phyloP scores from a whole-genome alignment of 2,113 vertebrate species.

The Campylorhamphus procurvoides region DNA sequence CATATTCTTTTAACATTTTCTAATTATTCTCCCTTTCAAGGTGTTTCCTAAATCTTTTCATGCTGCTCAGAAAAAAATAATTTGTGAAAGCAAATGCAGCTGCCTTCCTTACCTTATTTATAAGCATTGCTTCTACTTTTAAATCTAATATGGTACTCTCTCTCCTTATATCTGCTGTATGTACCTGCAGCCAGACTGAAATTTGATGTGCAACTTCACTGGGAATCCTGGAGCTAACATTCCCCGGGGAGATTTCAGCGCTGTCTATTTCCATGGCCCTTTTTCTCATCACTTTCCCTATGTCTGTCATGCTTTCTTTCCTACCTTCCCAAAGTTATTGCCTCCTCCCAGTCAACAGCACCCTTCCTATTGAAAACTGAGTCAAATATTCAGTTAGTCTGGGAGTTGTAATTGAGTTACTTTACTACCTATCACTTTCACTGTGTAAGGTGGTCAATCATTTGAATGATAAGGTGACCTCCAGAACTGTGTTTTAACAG shows the following conservation, averaged over 20 bases:
- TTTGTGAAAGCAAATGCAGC: background rate
- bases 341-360: background rate
- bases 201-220: background rate
- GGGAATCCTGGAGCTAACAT: background rate
- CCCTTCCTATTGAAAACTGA: background rate
- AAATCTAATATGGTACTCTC: background rate
- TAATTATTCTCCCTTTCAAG: background rate
- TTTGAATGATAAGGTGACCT: background rate
- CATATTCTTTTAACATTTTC: background rate
- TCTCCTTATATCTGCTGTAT: background rate
- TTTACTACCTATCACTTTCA: background rate
- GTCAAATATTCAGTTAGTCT: background rate
- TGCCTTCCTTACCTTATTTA: background rate
- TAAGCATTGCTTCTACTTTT: background rate
- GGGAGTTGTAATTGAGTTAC: rapidly evolving
- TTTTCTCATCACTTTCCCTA: background rate
- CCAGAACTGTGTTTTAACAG: background rate
- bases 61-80: background rate
- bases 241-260: background rate
- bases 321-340: background rate
- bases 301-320: background rate
- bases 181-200: background rate
- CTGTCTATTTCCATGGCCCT: background rate
- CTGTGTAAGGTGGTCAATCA: background rate
- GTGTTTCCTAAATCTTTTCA: background rate